phyloP scores from a whole-genome alignment of 2,888 invertebrate species.

The Hipparchia sbordonii region DNA sequence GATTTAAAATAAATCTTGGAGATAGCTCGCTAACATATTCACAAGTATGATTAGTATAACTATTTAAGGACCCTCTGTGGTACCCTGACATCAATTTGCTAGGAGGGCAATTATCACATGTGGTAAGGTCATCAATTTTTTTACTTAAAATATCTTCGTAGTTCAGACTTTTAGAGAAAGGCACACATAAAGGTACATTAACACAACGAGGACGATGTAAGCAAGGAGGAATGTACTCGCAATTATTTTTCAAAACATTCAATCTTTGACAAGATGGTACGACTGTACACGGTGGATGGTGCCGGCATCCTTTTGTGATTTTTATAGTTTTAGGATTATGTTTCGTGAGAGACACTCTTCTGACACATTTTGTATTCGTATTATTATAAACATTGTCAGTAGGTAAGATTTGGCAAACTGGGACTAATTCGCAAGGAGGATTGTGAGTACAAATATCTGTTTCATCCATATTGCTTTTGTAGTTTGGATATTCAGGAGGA shows the following conservation, averaged over 20 bases:
- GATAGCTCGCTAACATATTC: constrained; percentile 50
- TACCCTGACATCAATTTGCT: constrained; percentile 54
- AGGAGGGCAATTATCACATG: constrained; percentile 49
- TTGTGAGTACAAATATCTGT: constrained; percentile 58
- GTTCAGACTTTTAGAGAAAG: constrained; percentile 59
- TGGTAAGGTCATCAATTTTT: constrained; percentile 47
- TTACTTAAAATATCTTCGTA: constrained; percentile 55
- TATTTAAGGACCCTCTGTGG: constrained; percentile 49
- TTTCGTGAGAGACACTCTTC: constrained; percentile 48
- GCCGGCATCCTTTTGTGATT: constrained; percentile 73
- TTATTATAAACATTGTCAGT: constrained; percentile 46
- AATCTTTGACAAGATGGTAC: constrained; percentile 73
- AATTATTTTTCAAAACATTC: constrained; percentile 67
- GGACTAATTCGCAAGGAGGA: constrained; percentile 66
- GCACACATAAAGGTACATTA: constrained; percentile 71
- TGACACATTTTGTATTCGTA: constrained; percentile 47
- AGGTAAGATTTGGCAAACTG: constrained; percentile 66
- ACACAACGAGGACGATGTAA: constrained; percentile 71
- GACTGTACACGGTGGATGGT: constrained; percentile 73
- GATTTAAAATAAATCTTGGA: constrained; percentile 49
- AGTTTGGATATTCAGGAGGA: constrained; percentile 35
- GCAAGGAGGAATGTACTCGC: constrained; percentile 69
- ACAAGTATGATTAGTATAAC: constrained; percentile 49
- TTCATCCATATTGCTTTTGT: constrained; percentile 44
- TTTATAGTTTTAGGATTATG: constrained; percentile 58